A percentile compares a stretch with the other conserved stretches of the same genome.
These are phyloP conservation scores for Palythoa heliodiscus DNA, from an alignment of 92 coral and sea anemone genomes.

Conservation along the genomic window DNA sequence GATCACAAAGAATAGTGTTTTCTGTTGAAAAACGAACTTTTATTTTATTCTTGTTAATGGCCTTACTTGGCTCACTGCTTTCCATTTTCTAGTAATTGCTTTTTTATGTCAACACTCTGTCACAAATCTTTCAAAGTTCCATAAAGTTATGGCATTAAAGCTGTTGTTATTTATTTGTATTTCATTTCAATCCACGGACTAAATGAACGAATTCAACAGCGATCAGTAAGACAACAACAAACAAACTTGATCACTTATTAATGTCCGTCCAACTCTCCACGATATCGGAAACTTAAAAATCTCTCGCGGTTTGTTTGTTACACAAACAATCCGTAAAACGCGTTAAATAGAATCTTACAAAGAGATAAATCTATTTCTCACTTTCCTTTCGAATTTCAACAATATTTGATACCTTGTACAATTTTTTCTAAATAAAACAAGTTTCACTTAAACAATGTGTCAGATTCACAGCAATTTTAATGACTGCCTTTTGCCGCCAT, in stretches of 20 bases:
- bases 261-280: slow-evolving; percentile 36
- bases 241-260: slow-evolving; percentile 62
- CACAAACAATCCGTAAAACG: background rate
- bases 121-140: slow-evolving; percentile 39
- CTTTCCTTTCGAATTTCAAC: background rate
- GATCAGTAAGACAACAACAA: slow-evolving; percentile 51
- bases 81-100: slow-evolving; percentile 35
- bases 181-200: slow-evolving; percentile 48
- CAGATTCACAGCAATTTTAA: background rate
- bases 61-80: slow-evolving; percentile 30
- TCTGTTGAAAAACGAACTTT: background rate
- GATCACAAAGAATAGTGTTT: slow-evolving; percentile 5
- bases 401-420: background rate
- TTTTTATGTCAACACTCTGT: slow-evolving; percentile 55
- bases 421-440: background rate
- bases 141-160: slow-evolving; percentile 53
- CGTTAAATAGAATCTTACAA: background rate
- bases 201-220: slow-evolving; percentile 43
- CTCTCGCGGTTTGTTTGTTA: slow-evolving; percentile 41
- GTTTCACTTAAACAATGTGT: slow-evolving; percentile 36
- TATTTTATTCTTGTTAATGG: slow-evolving; percentile 38
- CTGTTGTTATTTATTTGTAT: slow-evolving; percentile 49
- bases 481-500: slow-evolving; percentile 26
- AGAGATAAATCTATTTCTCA: background rate
- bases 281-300: slow-evolving; percentile 30